phyloP scores from a whole-genome alignment of 2,888 invertebrate genomes.

The Celastrina argiolus region DNA sequence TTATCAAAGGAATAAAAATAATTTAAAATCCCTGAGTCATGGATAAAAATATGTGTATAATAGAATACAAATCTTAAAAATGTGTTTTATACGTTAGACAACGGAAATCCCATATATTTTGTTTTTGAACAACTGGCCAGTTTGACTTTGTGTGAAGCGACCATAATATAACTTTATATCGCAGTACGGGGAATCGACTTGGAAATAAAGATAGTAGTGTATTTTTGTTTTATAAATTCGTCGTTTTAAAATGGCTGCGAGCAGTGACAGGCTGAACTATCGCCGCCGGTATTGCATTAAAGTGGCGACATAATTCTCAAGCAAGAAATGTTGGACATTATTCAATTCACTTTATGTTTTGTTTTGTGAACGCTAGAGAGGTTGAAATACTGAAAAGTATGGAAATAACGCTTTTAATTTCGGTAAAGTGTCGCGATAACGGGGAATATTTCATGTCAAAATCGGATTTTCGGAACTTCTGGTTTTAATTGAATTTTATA shows the following conservation, averaged over 20 bases:
- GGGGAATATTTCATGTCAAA: neutral
- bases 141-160: too few relatives aligned
- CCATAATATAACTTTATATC: too few relatives aligned
- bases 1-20: too few relatives aligned
- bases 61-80: too few relatives aligned
- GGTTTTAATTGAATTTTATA: too few relatives aligned
- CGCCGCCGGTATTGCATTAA: neutral
- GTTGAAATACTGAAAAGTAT: neutral
- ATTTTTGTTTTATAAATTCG: slow-evolving; percentile 4
- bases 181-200: too few relatives aligned
- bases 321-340: slow-evolving; percentile 10
- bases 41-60: too few relatives aligned
- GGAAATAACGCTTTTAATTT: neutral
- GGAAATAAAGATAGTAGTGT: neutral
- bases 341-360: slow-evolving; percentile 6
- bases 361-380: neutral
- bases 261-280: neutral
- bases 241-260: neutral
- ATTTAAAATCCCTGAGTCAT: too few relatives aligned
- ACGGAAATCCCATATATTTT: too few relatives aligned
- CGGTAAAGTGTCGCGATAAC: neutral
- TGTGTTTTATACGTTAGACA: too few relatives aligned
- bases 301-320: slow-evolving; percentile 4
- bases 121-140: too few relatives aligned
- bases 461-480: too few relatives aligned